phyloP scores from a whole-genome alignment of 2,113 vertebrate species.

The Passer domesticus region DNA sequence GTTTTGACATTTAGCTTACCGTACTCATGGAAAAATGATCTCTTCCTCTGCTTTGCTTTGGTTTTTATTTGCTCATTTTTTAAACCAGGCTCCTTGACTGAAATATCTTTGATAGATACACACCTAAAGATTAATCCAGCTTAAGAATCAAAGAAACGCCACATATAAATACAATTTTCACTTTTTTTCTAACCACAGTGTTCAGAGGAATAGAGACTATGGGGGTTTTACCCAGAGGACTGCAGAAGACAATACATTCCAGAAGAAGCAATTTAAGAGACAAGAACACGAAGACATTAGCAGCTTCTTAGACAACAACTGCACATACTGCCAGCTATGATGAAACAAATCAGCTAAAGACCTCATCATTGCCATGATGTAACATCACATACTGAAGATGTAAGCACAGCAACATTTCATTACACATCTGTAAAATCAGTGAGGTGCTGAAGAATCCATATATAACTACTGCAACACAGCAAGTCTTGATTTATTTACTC shows the following conservation, averaged over 20 bases:
- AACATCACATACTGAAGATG: background rate
- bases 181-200: background rate
- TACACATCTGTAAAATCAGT: background rate
- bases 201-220: background rate
- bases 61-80: background rate
- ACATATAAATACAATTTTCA: background rate
- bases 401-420: background rate
- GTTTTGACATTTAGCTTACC: background rate
- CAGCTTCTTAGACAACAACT: background rate
- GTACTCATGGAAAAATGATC: background rate
- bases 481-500: background rate
- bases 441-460: background rate
- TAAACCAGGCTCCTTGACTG: background rate
- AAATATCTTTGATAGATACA: background rate
- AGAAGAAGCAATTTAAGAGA: background rate
- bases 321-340: background rate
- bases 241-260: background rate
- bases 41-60: background rate
- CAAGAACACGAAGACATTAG: fast-evolving
- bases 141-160: background rate
- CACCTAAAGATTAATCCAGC: background rate
- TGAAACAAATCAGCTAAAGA: background rate
- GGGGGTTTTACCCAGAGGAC: background rate
- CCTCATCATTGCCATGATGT: background rate
- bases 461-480: background rate